Percentiles rank a stretch among this genome's conserved stretches.
These are phyloP conservation scores for Phoenoteleia sp. DNA, from an alignment of 2,888 invertebrate species.

Conservation along the genomic window DNA sequence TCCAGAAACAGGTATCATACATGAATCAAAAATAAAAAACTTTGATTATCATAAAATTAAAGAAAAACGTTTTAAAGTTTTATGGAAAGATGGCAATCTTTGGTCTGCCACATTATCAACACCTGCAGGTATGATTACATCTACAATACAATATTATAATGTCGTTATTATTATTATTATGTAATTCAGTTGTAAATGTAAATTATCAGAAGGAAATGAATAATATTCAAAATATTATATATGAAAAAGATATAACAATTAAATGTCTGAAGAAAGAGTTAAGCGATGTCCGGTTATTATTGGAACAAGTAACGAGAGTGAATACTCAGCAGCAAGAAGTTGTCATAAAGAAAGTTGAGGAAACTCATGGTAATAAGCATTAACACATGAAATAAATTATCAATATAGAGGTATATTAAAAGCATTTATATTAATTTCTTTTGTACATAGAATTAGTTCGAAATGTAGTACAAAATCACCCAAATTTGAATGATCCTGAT, in stretches of 20 bases:
- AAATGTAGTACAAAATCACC: neutral
- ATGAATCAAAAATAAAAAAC: neutral
- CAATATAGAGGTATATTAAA: neutral
- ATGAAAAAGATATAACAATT: neutral
- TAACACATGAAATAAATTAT: neutral
- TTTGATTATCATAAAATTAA: neutral
- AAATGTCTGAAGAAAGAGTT: neutral
- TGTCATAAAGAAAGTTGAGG: neutral
- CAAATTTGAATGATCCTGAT: neutral
- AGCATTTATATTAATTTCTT: neutral
- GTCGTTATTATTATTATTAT: no score
- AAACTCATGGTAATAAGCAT: neutral
- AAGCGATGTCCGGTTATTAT: neutral
- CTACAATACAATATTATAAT: no score
- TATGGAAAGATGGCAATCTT: neutral
- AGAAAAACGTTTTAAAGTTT: neutral
- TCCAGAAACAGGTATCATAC: neutral
- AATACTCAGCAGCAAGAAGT: neutral
- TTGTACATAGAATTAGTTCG: neutral
- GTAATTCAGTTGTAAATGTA: no score
- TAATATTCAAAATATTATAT: neutral
- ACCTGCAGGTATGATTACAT: neutral
- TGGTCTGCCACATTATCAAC: neutral
- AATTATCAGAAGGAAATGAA: neutral
- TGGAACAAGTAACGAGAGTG: neutral